Base-by-base conservation (phyloP, 2,113 vertebrate genomes). In the Rhagologus leucostigma region DNA sequence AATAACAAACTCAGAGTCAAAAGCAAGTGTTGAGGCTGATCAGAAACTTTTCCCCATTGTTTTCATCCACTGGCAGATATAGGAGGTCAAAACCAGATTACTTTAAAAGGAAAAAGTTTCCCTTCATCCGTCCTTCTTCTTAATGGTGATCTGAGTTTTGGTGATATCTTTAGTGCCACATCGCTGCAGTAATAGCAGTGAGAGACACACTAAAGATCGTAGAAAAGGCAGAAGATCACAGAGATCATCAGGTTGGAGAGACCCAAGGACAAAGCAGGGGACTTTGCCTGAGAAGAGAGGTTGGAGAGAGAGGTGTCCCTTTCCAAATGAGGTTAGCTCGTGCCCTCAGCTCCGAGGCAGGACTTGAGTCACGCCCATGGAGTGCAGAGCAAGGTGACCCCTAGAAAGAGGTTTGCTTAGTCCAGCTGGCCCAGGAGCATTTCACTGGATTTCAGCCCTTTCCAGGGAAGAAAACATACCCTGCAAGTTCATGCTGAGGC, bases 141-240 rank as follows among this genome's bases (percentile, higher is more conserved):
- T 30, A 75, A n/a, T 13, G 7, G 20, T n/a, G 39, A n/a, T 53
- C 53, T 67, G 39, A 39, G 46, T 67, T 59, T 44, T 33, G 37
- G 44, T 74, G 44, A 11, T 46, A 32, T 23, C 52, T 59, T 65
- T 24, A 59, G 37, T n/a, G 27, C 23, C 68, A 59, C 33, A 59
- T 16, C 1, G 0, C 46, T 75, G n/a, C 12, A n/a, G 16, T 15
- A 60, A 24, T 1, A 67, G 29, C 19, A 26, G 7, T n/a, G 29
- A 20, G 16, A 60, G 24, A 82, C 33, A 52, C 29, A 30, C 5
- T 47, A 11, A 65, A 68, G 53, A 53, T 20, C 6, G 7, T 0
- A 53, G 46, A 29, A 82, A 82, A 46, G 19, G 27, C 5, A 59
- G 18, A 73, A 32, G 32, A 37, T 52, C 27, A 23, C 52, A 81